Conservation (phyloP, 2,888 invertebrate genomes). For the Nephrotoma flavescens region DNA sequence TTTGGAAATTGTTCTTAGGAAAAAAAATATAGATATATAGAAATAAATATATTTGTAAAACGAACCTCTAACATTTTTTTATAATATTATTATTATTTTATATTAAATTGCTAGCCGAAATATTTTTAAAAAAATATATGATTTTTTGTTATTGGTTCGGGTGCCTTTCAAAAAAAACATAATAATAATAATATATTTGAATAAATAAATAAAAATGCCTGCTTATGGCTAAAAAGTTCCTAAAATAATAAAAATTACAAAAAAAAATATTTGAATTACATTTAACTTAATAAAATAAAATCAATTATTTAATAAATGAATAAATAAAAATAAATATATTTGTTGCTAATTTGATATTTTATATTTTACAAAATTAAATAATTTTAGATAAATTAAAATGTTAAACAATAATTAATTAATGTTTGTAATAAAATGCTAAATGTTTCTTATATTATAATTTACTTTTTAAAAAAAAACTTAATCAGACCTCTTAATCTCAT, state of each 20-base stretch:
- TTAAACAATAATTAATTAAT: background rate
- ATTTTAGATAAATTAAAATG: background rate
- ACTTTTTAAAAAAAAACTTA: background rate
- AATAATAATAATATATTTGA: background rate
- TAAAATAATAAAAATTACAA: conserved; percentile 4
- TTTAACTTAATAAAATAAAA: conserved; percentile 4
- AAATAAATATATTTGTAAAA: background rate
- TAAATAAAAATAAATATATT: background rate
- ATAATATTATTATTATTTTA: background rate
- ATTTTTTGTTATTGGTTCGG: conserved; percentile 7
- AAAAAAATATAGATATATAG: background rate
- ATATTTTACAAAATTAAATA: conserved; percentile 1
- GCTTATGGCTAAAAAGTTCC: conserved; percentile 9
- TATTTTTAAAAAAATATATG: background rate
- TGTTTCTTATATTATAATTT: background rate
- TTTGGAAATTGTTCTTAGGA: background rate
- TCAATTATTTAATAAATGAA: conserved; percentile 2
- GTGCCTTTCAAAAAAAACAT: conserved; percentile 7
- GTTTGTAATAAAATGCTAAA: background rate
- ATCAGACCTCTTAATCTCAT: background rate
- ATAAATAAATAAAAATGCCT: conserved; percentile 5
- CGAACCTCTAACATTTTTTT: conserved; percentile 1
- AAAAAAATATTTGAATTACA: conserved; percentile 3
- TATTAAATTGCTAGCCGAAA: background rate
- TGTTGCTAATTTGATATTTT: background rate